Evolutionary conservation across 2,888 invertebrate genomes (phyloP).

Genomic region (Drosophila anomelani): DNA sequence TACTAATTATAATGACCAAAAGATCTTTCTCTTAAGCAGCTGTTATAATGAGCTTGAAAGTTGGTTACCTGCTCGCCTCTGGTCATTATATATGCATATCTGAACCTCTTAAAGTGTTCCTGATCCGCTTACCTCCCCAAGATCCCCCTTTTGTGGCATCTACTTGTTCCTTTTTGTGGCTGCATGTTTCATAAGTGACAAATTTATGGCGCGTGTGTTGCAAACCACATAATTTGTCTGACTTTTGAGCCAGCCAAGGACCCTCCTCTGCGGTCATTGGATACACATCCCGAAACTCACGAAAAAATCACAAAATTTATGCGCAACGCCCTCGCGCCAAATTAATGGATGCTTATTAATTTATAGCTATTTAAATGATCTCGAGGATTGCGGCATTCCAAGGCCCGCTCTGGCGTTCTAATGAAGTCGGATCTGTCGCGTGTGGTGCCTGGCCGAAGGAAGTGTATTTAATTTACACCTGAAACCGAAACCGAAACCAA

Average conservation of each 20-base stretch:
- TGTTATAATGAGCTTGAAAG: constrained; percentile 6
- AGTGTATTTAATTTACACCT: constrained; percentile 80
- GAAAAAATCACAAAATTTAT: constrained; percentile 70
- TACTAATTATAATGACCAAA: background rate
- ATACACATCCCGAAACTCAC: constrained; percentile 45
- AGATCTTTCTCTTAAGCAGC: background rate
- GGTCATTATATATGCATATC: constrained; percentile 16
- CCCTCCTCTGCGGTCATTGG: constrained; percentile 26
- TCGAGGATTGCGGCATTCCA: constrained; percentile 73
- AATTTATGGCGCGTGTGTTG: constrained; percentile 79
- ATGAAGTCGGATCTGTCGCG: constrained; percentile 73
- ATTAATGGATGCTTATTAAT: constrained; percentile 80
- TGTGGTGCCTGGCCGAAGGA: constrained; percentile 26
- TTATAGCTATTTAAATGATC: constrained; percentile 79
- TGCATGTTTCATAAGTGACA: constrained; percentile 65
- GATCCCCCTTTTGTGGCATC: background rate
- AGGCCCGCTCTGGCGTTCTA: constrained; percentile 49
- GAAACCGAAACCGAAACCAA: constrained; percentile 62
- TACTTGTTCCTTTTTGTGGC: background rate
- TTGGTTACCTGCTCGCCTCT: constrained; percentile 21
- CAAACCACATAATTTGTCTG: constrained; percentile 78
- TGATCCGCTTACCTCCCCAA: constrained; percentile 23
- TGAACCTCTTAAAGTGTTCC: constrained; percentile 24
- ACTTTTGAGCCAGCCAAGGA: constrained; percentile 36
- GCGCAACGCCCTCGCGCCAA: constrained; percentile 76